Base-by-base conservation (phyloP, 2,888 invertebrate genomes). In the Drosophila acutilabella region DNA sequence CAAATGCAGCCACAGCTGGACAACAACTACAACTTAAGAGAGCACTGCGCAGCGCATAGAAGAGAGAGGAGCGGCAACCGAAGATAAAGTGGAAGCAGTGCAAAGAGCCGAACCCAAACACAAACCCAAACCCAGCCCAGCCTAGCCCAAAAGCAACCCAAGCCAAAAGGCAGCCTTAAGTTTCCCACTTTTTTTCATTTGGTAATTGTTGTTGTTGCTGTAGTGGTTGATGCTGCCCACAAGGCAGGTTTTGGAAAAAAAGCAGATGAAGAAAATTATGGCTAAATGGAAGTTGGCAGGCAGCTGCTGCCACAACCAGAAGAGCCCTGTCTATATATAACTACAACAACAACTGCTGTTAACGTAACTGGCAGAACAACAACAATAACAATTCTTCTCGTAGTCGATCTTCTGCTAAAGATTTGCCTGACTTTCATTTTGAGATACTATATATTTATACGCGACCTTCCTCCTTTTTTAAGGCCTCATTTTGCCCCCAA, bases 231-330 rank as follows among this genome's bases (percentile, higher is more conserved):
- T 41, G 72, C 56, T 56, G 67, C 67, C 64, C 64, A 74, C 64
- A 71, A 74, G 60, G 53, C 66, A 57, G 67, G 67, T 67, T 78
- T 54, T n/a, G 47, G 30, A 33, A 47, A 48, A 50, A 59, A 50
- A 50, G 36, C 11, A 36, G 8, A 42, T 42, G 48, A 57, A 50
- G 69, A 84, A 81, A 84, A 82, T 77, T 79, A 81, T 80, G 68
- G 71, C 67, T 66, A 66, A 80, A 85, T 73, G 72, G 38, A 70
- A 71, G 70, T 65, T 88, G 86, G 80, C 74, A 81, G 76, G 47
- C 70, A 65, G 45, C 67, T 47, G 60, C 48, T 45, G 54, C 18
- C 38, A 23, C 53, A 41, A 41, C 45, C 44, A 51, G 26, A 13
- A 51, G 36, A 56, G 45, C 44, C 52, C 56, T 73, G 40, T 76